Base-by-base conservation (phyloP, 2,797 vertebrate genomes). In the Scyliorhinus canicula region DNA sequence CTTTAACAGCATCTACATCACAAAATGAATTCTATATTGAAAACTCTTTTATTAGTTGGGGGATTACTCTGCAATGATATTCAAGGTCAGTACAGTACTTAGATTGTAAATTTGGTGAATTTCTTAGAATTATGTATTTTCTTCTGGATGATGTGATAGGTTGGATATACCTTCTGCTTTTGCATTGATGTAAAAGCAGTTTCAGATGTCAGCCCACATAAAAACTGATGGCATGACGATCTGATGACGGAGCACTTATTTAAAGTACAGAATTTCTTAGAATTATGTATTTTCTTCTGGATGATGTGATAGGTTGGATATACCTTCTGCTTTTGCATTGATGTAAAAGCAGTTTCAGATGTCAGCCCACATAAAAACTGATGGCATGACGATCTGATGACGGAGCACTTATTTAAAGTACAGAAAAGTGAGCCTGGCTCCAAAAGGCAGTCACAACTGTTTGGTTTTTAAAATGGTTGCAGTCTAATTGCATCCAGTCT, bases 1-100 rank as follows among this genome's bases (percentile, higher is more conserved):
- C 11, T 40, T 91, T 91, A 60, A 28, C 57, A 91, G 88, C 44
- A 82, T 2, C 79, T 82, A 44, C 7, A 8, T 47, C 21, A 24
- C 44, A 82, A 26, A 40, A 91, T 91, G 88, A 8, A 44, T 91
- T 44, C 88, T 21, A 65, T 65, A 24, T 26, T 44, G n/a, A 91
- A 91, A 7, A 60, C 3, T 4, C 12, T 91, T 91, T 65, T n/a
- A 91, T 65, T 91, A 12, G n/a, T 91, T 65, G 7, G 57, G 19
- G n/a, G 57, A 65, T 65, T 91, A 91, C n/a, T 91, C n/a, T 44
- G 3, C 60, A 65, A 60, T 63, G 35, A 31, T 8, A 91, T 91
- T 91, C 57, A 91, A 91, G 88, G 88, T 91, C 21, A n/a, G 60
- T 91, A 31, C 88, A 65, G n/a, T 91, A 91, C 60, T 24, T 40